Conservation (phyloP, 2,113 vertebrate genomes). For the Sebastes schlegelii region DNA sequence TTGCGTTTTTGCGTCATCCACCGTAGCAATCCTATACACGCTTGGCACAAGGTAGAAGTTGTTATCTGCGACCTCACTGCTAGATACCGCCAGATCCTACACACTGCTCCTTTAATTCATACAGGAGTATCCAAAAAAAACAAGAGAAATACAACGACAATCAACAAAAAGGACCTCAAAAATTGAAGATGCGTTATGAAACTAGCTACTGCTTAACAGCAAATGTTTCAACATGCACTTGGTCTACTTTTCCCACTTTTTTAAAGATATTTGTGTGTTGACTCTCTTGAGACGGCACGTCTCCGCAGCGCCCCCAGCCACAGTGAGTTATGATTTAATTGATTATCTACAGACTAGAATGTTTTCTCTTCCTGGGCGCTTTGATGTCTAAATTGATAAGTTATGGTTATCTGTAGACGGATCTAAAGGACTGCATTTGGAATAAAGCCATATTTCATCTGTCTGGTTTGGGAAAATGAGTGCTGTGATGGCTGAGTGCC, state of each 20-base stretch:
- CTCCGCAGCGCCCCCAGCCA: conserved; percentile 7
- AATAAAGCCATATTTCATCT: conserved; percentile 26
- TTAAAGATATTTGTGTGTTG: conserved; percentile 34
- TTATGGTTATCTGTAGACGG: conserved; percentile 23
- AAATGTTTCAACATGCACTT: conserved; percentile 14
- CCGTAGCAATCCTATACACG: too few species aligned
- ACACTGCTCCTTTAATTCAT: too few species aligned
- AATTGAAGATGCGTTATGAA: not conserved
- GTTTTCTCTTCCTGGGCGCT: conserved; percentile 27
- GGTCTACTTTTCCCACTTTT: conserved; percentile 34
- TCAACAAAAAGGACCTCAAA: not conserved
- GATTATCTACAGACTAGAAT: conserved; percentile 47
- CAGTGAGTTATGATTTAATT: conserved; percentile 32
- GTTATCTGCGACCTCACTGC: too few species aligned
- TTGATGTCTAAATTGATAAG: conserved; percentile 46
- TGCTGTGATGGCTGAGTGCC: conserved; percentile 6
- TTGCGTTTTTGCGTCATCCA: too few species aligned
- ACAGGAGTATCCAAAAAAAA: too few species aligned
- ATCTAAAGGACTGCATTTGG: conserved; percentile 25
- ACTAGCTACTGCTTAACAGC: not conserved
- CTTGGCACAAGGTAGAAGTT: too few species aligned
- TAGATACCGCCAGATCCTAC: too few species aligned
- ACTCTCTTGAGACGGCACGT: conserved; percentile 7
- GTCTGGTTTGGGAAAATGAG: conserved; percentile 24
- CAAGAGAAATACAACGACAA: not conserved